These are phyloP conservation scores for Halichoerus grypus DNA, from an alignment of 2,113 vertebrate genomes.

Conservation along the genomic window DNA sequence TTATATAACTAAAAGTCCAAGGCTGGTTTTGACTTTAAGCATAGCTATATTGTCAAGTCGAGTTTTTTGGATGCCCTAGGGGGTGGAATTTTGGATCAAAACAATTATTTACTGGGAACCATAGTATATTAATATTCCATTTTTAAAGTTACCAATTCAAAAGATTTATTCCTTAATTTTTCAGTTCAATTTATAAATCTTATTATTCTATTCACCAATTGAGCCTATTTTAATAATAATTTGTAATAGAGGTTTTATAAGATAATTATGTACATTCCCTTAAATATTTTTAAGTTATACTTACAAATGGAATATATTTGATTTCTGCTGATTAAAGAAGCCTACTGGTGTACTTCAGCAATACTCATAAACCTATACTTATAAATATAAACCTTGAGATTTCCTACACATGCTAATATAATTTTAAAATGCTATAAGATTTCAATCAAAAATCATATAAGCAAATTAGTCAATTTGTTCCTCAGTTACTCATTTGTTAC, in stretches of 20 bases:
- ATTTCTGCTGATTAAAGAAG: slow-evolving; percentile 31
- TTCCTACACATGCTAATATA: background rate
- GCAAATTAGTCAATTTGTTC: background rate
- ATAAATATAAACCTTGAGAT: slow-evolving; percentile 27
- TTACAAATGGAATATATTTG: slow-evolving; percentile 1
- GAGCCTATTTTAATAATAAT: background rate
- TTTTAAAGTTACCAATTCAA: background rate
- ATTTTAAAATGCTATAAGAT: background rate
- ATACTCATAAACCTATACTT: background rate
- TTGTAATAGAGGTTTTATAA: background rate
- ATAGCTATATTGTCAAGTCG: background rate
- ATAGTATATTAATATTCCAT: background rate
- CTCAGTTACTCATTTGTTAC: background rate
- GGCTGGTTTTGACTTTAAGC: background rate
- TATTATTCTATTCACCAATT: background rate
- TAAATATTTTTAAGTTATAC: slow-evolving; percentile 41
- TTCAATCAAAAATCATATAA: slow-evolving; percentile 3
- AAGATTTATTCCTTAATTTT: slow-evolving; percentile 27
- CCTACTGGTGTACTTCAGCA: background rate
- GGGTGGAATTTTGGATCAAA: background rate
- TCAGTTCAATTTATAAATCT: slow-evolving; percentile 1
- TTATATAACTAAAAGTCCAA: slow-evolving; percentile 40
- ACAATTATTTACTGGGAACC: slow-evolving; percentile 12
- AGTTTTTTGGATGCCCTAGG: background rate
- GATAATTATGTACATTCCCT: background rate